A percentile compares a stretch with the other conserved stretches of the same genome.
Evolutionary conservation across 2,797 vertebrate species (phyloP).

Genomic region (Pipistrellus nathusii): DNA sequence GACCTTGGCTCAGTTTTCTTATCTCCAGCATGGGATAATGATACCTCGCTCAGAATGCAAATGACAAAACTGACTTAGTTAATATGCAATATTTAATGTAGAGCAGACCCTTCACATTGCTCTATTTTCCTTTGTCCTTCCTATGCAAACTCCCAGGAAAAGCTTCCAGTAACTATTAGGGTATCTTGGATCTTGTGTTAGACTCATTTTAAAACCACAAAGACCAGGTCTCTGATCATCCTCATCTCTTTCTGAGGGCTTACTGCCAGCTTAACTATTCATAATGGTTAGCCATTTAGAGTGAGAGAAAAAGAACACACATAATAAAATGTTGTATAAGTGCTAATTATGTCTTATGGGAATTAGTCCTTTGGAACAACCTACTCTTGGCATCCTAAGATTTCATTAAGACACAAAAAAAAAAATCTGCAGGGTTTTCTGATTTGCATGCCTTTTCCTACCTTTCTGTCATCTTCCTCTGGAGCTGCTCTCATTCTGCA

Average conservation of each 20-base stretch:
- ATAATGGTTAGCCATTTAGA: background rate
- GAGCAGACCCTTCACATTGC: background rate
- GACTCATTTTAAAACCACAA: background rate
- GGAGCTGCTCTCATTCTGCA: background rate
- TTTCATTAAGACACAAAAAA: slow-evolving; percentile 2
- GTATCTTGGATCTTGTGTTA: background rate
- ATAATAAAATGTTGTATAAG: slow-evolving; percentile 40
- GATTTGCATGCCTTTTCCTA: background rate
- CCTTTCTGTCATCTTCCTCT: background rate
- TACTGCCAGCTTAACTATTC: background rate
- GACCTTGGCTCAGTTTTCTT: background rate
- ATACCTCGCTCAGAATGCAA: background rate
- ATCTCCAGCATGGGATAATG: background rate
- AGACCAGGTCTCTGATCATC: background rate
- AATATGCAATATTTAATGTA: rapidly evolving
- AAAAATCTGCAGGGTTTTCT: background rate
- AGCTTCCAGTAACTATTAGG: background rate
- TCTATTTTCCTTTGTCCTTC: background rate
- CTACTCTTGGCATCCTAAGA: background rate
- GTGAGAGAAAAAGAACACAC: slow-evolving; percentile 15
- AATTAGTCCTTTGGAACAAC: slow-evolving; percentile 54
- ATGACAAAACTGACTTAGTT: background rate
- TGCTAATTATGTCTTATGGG: background rate
- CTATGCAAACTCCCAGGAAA: background rate
- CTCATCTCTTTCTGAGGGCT: background rate